Percentiles rank a stretch among this genome's conserved stretches.
These are phyloP conservation scores for Oreonectes daqikongensis DNA, from an alignment of 2,797 vertebrate species.

Conservation along the genomic window DNA sequence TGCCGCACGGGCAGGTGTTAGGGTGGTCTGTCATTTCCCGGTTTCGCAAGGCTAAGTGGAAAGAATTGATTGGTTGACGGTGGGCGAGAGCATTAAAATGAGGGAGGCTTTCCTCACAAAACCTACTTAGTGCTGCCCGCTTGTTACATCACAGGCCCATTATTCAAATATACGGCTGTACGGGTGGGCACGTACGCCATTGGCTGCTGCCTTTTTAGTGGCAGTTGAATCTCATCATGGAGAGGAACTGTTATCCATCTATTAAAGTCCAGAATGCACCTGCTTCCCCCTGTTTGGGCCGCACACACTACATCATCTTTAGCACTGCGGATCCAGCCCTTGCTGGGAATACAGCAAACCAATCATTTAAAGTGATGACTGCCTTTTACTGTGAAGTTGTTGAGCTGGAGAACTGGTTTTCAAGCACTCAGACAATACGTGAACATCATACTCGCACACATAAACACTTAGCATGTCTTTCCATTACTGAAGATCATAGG, in stretches of 20 bases:
- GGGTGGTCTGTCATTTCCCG: constrained; percentile 53
- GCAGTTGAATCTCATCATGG: constrained; percentile 37
- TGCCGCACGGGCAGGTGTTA: constrained; percentile 54
- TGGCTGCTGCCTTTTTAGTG: constrained; percentile 11
- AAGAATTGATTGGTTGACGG: constrained; percentile 33
- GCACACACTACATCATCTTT: constrained; percentile 29
- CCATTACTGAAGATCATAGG: not conserved
- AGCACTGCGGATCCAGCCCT: not conserved
- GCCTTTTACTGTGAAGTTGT: constrained; percentile 6
- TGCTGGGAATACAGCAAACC: constrained; percentile 11
- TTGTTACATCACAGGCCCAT: constrained; percentile 36
- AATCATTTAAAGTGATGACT: constrained; percentile 22
- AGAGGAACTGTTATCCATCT: constrained; percentile 36
- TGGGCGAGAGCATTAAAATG: constrained; percentile 22
- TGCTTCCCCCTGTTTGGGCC: constrained; percentile 24
- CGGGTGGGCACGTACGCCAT: constrained; percentile 16
- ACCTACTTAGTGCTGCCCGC: constrained; percentile 37
- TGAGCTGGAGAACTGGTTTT: constrained; percentile 18
- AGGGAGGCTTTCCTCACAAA: constrained; percentile 36
- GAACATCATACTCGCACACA: not conserved
- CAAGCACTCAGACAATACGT: not conserved
- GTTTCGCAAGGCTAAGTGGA: constrained; percentile 44
- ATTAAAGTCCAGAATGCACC: constrained; percentile 43
- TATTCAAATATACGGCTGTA: constrained; percentile 44
- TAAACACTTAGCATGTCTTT: not conserved